Evolutionary conservation across 2,888 invertebrate genomes (phyloP), one percentile per base, ranked within the genome.

Genomic region (Cacoxenus indagator): DNA sequence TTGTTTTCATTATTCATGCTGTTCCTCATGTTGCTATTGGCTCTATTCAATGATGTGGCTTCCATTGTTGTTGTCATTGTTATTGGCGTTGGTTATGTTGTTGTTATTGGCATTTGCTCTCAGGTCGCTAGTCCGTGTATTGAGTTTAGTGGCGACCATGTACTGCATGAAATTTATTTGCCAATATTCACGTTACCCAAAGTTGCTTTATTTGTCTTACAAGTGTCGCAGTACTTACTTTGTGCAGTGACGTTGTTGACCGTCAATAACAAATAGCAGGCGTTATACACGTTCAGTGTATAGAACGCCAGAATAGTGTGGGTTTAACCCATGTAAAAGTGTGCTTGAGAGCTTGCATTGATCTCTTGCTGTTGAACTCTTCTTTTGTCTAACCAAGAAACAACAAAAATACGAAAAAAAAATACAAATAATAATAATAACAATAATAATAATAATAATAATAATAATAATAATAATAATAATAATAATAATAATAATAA

Each of bases 211-310:
- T 73, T 69, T 66, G 67, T 37, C 57, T 74, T 70, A 77, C 78
- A 76, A 78, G 77, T 78, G 82, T 74, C 75, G 73, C 69, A 70
- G 72, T 17, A 37, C 37, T 37, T 37, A 14, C 37, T 37, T 37
- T 37, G 37, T 37, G 37, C 37, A 37, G 72, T 71, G 51, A 57
- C 65, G 55, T 66, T 54, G 68, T 77, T 77, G 76, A 70, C 71
- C 73, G 78, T 82, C 77, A 76, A 73, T 75, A 78, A 78, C 76
- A 67, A 76, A 76, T 74, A 68, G 74, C 73, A 72, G 59, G n/a
- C n/a, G 2, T 11, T 17, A 51, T n/a, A n/a, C 14, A 37, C 37
- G 9, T 37, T 37, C 9, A 37, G 37, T 11, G 37, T 37, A 8
- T 11, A 37, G 14, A 37, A 4, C 31, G 37, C 14, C 14, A 2